Base-by-base conservation (phyloP, 2,888 invertebrate species). In the Stenodera caucasica region DNA sequence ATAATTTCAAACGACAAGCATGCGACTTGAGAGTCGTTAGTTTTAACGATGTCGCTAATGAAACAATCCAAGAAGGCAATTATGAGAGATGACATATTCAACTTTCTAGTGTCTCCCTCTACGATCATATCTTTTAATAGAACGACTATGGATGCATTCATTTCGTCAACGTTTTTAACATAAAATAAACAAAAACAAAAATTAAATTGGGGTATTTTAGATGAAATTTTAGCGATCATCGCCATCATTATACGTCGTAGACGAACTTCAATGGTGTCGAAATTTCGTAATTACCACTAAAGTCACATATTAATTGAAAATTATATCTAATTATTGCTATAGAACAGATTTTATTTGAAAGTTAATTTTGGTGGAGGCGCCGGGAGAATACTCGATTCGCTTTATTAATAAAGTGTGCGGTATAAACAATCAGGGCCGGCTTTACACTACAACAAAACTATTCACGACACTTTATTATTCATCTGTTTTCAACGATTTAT, bases 21-120 rank as follows among this genome's bases (percentile, higher is more conserved):
- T 67, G 72, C 70, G 73, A 75, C 78, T 72, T 69, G 75, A 76
- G 77, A 72, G 78, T 79, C 78, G 78, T 80, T 80, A 79, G 78
- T 78, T 79, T 80, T 80, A 80, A 80, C 78, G 80, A 77, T 73
- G 78, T 78, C 78, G 73, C 79, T 80, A 80, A 80, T 80, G 80
- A 80, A 80, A 80, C 79, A 80, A 80, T 80, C 78, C 77, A 77
- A 78, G 76, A 75, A 75, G 74, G 75, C 79, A 80, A 80, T 80
- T 80, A 80, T 79, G 80, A 80, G 79, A 78, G 75, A 80, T 78
- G 80, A 79, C 78, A 79, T 77, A 79, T 78, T 77, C 72, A 75
- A 74, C 73, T 73, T 21, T 66, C 68, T 70, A 75, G 75, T 72
- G 71, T 69, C 67, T 75, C 76, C 73, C 78, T 59, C 57, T 67